phyloP scores from a whole-genome alignment of 2,113 vertebrate genomes.

The Proterorhinus semilunaris region DNA sequence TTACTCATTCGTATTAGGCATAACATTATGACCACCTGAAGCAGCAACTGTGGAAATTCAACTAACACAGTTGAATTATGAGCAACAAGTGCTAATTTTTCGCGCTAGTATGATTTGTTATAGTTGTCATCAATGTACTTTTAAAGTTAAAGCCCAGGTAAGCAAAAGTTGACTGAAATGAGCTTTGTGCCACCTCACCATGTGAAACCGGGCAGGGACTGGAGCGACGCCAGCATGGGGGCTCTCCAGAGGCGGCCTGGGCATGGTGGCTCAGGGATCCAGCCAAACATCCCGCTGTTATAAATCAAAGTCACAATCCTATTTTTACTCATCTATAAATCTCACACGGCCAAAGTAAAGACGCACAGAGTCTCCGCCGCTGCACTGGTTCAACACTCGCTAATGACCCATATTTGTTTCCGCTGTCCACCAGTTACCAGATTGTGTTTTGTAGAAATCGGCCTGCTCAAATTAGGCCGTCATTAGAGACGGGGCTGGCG shows the following conservation, averaged over 20 bases:
- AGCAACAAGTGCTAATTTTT: no score
- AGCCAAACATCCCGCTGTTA: conserved; percentile 64
- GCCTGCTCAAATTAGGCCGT: conserved; percentile 56
- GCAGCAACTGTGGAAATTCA: no score
- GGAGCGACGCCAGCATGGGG: conserved; percentile 52
- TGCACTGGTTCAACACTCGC: conserved; percentile 53
- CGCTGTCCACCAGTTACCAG: conserved; percentile 48
- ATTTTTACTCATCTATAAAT: conserved; percentile 74
- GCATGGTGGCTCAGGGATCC: conserved; percentile 52
- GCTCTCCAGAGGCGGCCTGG: conserved; percentile 51
- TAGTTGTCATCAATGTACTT: no score
- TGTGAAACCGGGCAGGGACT: conserved; percentile 37
- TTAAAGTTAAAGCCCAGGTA: no score
- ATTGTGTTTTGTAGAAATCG: conserved; percentile 63
- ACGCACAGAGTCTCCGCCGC: conserved; percentile 59
- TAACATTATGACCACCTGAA: no score
- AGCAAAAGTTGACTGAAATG: conserved; percentile 62
- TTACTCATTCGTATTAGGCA: no score
- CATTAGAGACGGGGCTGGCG: conserved; percentile 45
- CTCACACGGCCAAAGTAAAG: conserved; percentile 25
- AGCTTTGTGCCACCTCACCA: conserved; percentile 57
- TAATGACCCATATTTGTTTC: conserved; percentile 78
- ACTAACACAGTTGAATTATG: no score
- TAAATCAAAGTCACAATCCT: conserved; percentile 70
- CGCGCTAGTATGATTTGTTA: no score